Conservation (phyloP, 2,113 vertebrate species). For the Pimephales promelas region DNA sequence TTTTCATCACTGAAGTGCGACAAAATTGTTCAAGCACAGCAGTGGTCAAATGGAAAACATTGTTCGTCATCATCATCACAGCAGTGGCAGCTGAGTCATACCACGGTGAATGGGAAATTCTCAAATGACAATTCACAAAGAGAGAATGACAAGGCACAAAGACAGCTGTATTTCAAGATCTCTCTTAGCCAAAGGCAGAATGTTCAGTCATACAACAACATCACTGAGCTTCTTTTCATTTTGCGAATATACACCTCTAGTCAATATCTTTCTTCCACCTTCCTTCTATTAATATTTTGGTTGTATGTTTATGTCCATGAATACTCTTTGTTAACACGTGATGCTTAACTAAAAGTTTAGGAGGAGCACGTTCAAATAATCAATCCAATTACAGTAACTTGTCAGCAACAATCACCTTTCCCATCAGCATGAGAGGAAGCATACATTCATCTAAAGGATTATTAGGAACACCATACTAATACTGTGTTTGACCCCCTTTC, state of each 20-base stretch:
- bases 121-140: not conserved
- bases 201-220: not conserved
- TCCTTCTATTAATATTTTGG: not conserved
- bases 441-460: too few species aligned
- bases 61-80: not conserved
- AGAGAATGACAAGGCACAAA: slow-evolving; percentile 15
- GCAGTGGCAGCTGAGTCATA: not conserved
- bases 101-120: too few species aligned
- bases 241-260: not conserved
- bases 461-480: too few species aligned
- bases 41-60: not conserved
- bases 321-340: not conserved
- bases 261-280: not conserved
- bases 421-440: too few species aligned
- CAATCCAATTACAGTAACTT: too few species aligned
- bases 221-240: not conserved
- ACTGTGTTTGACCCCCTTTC: too few species aligned
- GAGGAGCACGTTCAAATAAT: too few species aligned
- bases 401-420: too few species aligned
- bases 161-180: not conserved
- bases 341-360: too few species aligned
- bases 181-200: not conserved
- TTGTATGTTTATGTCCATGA: not conserved
- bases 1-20: not conserved
- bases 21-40: not conserved